Percentiles rank a stretch among this genome's conserved stretches.
Evolutionary conservation across 1,140 invertebrate species (phyloP).

Genomic region (Ostrea edulis): DNA sequence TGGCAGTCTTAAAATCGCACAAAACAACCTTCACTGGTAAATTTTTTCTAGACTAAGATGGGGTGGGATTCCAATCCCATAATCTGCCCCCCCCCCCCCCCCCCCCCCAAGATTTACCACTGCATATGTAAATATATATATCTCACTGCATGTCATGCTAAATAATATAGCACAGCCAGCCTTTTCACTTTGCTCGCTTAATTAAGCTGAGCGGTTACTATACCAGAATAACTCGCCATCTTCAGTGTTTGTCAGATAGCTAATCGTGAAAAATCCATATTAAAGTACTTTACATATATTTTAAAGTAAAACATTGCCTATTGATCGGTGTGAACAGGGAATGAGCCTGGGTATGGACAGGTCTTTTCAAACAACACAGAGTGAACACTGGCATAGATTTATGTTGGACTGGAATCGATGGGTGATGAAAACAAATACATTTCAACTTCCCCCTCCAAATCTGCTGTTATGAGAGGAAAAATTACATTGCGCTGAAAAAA

Average conservation of each 20-base stretch:
- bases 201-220: too few relatives aligned
- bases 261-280: neutral
- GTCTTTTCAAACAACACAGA: neutral
- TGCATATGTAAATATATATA: too few relatives aligned
- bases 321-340: neutral
- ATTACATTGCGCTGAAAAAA: neutral
- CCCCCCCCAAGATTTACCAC: too few relatives aligned
- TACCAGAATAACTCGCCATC: neutral
- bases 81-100: too few relatives aligned
- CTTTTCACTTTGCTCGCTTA: too few relatives aligned
- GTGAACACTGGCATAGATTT: slow-evolving; percentile 21
- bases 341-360: neutral
- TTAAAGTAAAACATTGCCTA: slow-evolving; percentile 16
- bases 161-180: too few relatives aligned
- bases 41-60: too few relatives aligned
- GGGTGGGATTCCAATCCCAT: too few relatives aligned
- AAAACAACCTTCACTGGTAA: too few relatives aligned
- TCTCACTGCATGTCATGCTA: too few relatives aligned
- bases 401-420: neutral
- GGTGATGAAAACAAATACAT: neutral
- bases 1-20: too few relatives aligned
- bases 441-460: slow-evolving; percentile 2
- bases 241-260: neutral
- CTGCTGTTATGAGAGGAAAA: neutral
- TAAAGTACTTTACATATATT: neutral